A percentile compares a stretch with the other conserved stretches of the same genome.
These are phyloP conservation scores for Acronicta psi DNA, from an alignment of 2,888 invertebrate genomes.

Conservation along the genomic window DNA sequence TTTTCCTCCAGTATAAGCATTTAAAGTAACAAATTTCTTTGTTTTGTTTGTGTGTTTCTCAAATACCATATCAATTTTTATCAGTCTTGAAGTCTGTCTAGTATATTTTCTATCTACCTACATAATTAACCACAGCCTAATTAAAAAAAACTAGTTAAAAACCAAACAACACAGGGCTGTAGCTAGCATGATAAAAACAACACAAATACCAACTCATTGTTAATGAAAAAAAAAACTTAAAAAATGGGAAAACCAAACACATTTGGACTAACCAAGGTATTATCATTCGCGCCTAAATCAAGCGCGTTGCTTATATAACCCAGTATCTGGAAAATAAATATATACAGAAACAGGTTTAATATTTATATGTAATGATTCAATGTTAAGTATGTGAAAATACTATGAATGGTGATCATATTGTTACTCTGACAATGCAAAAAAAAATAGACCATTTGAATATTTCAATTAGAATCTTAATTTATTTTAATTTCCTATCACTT, in stretches of 20 bases:
- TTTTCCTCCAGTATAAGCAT: no score
- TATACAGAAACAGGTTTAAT: conserved; percentile 28
- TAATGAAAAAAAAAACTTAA: conserved; percentile 16
- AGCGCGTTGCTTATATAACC: conserved; percentile 82
- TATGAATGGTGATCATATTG: background rate
- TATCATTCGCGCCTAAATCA: conserved; percentile 77
- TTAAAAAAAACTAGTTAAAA: background rate
- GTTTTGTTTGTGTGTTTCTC: no score
- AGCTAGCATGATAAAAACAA: conserved; percentile 1
- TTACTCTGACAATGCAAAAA: background rate
- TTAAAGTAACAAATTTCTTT: no score
- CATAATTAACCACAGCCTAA: conserved; percentile 2
- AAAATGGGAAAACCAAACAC: conserved; percentile 44
- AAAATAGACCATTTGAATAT: no score
- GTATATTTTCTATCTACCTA: background rate
- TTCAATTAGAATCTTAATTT: background rate
- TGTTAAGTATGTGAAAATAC: background rate
- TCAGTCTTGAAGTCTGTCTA: no score
- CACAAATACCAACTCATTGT: conserved; percentile 8
- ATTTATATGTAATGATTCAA: background rate
- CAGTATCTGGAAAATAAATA: conserved; percentile 79
- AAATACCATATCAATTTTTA: no score
- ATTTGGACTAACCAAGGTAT: conserved; percentile 77
- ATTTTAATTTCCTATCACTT: no score
- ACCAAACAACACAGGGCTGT: conserved; percentile 18